Base-by-base conservation (phyloP, 2,888 invertebrate species). In the Acleris holmiana region DNA sequence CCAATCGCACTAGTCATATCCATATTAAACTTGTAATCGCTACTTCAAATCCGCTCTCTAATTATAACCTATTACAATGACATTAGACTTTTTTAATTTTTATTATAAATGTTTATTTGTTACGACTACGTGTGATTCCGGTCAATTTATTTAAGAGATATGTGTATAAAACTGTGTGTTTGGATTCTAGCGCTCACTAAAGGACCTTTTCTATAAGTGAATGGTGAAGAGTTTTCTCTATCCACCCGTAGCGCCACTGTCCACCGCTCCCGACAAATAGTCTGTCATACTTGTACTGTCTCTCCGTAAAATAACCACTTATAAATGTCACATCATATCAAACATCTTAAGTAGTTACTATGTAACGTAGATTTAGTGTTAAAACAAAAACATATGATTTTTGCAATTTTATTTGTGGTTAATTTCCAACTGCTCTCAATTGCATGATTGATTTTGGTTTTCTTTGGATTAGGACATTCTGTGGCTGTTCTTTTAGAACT, bases 151-250 rank as follows among this genome's bases (percentile, higher is more conserved):
- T 15, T 41, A 48, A 49, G 49, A 50, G 4, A 29, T 25, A 23
- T 64, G 47, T 64, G 69, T 78, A 72, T 76, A 76, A 77, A 75
- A 75, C 71, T 72, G 73, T 82, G 72, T 88, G 76, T 91, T 91
- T 88, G 78, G 83, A 85, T 92, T 92, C 87, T 91, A 92, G 91
- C 91, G 91, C 90, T 80, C 90, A 84, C 84, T 83, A 80, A 89
- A 83, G 91, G 88, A 90, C 72, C 76, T 84, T 80, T 87, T 85
- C 71, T 88, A 85, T 86, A 86, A 89, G 80, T 86, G 82, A 89
- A 35, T 73, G 91, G 91, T 91, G 91, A 91, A 75, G 79, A 85
- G 79, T 76, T 76, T 83, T 85, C 82, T 76, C 76, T 85, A 86
- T 83, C 79, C 83, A 85, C 86, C 82, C 77, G 88, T 90, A 89